Evolutionary conservation across 2,888 invertebrate genomes (phyloP).

Genomic region (Frankliniella intonsa): DNA sequence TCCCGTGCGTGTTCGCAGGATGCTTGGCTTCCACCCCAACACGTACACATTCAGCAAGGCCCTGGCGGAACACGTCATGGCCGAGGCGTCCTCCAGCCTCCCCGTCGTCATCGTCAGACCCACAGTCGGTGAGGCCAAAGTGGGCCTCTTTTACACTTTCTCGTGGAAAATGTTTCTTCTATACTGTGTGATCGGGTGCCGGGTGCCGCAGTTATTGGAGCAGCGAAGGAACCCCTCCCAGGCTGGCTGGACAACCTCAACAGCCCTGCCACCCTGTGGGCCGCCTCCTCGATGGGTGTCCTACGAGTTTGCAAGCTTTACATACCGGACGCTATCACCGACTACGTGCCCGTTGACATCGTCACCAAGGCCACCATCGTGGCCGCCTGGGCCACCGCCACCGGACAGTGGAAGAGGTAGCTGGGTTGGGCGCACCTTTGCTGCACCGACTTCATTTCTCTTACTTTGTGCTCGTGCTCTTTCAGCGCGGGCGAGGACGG

Average conservation of each 20-base stretch:
- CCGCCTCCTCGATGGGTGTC: slow-evolving; percentile 79
- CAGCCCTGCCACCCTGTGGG: slow-evolving; percentile 78
- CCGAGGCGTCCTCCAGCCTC: slow-evolving; percentile 60
- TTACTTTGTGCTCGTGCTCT: no score
- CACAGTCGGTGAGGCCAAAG: slow-evolving; percentile 58
- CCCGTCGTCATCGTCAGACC: slow-evolving; percentile 81
- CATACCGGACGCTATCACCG: slow-evolving; percentile 63
- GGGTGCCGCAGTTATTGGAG: slow-evolving; percentile 54
- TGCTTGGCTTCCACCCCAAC: slow-evolving; percentile 75
- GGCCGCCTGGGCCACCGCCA: not conserved
- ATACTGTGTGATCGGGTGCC: slow-evolving; percentile 47
- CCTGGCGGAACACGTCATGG: slow-evolving; percentile 75
- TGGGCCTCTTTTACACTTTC: not conserved
- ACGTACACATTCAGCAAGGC: slow-evolving; percentile 93
- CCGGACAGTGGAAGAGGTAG: not conserved
- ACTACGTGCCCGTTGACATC: slow-evolving; percentile 71
- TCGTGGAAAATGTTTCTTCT: not conserved
- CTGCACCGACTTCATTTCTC: no score
- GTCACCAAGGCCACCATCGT: slow-evolving; percentile 61
- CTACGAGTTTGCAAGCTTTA: slow-evolving; percentile 73
- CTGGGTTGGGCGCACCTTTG: no score
- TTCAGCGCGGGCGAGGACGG: not conserved
- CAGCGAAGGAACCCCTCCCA: slow-evolving; percentile 52
- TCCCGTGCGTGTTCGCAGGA: slow-evolving; percentile 35
- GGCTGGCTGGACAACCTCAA: slow-evolving; percentile 92